These are phyloP conservation scores for Pteruthius melanotis DNA, from an alignment of 2,113 vertebrate genomes.

Conservation along the genomic window DNA sequence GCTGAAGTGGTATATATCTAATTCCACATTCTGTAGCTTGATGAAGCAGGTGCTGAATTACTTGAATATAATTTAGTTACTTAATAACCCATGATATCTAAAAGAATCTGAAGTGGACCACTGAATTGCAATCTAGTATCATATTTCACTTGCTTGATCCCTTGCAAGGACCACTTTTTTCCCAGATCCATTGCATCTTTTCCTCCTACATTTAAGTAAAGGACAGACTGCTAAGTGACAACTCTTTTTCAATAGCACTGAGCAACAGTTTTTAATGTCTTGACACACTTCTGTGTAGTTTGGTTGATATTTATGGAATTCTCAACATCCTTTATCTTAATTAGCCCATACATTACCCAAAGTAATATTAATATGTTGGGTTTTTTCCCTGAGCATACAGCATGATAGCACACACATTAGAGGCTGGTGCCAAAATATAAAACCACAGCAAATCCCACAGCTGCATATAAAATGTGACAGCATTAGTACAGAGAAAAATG, in stretches of 20 bases:
- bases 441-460: background rate
- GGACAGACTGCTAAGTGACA: background rate
- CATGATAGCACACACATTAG: background rate
- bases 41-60: constrained; percentile 77
- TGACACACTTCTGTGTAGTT: background rate
- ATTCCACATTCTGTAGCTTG: constrained; percentile 71
- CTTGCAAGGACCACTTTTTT: background rate
- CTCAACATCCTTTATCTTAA: background rate
- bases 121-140: background rate
- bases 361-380: background rate
- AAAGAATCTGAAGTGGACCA: constrained; percentile 13
- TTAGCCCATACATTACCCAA: background rate
- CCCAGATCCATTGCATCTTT: background rate
- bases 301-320: background rate
- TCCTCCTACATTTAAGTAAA: background rate
- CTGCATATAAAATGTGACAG: constrained; percentile 23
- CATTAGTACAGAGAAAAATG: background rate
- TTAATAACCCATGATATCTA: constrained; percentile 51
- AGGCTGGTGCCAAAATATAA: constrained; percentile 7
- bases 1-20: constrained; percentile 69
- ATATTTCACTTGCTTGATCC: background rate
- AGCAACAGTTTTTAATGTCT: background rate
- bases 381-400: background rate
- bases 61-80: constrained; percentile 71
- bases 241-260: background rate